Conservation (phyloP, 2,113 vertebrate species). For the Thunnus maccoyii region DNA sequence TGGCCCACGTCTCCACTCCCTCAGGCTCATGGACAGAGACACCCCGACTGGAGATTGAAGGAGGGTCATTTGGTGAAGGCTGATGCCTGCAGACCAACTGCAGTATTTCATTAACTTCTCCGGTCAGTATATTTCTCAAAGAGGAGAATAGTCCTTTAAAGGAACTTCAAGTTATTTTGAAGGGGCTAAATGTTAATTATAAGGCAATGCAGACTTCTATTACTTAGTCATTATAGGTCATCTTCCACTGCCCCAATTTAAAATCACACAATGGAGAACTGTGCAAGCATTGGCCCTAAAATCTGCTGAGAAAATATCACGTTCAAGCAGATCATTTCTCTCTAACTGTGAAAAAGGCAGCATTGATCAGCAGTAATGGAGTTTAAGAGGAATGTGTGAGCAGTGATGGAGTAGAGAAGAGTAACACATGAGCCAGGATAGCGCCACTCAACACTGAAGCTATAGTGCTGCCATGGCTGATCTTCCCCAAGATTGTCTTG, state of each 20-base stretch:
- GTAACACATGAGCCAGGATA: conserved; percentile 56
- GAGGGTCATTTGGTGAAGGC: conserved; percentile 68
- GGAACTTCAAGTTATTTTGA: conserved; percentile 70
- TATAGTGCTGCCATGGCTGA: conserved; percentile 68
- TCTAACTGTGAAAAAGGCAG: conserved; percentile 56
- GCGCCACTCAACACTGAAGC: conserved; percentile 58
- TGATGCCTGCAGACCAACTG: conserved; percentile 64
- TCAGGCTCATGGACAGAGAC: conserved; percentile 56
- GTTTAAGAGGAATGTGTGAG: conserved; percentile 66
- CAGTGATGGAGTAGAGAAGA: conserved; percentile 62
- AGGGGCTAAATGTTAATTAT: conserved; percentile 77
- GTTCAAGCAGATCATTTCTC: conserved; percentile 65
- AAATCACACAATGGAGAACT: conserved; percentile 47
- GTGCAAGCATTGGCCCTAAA: conserved; percentile 46
- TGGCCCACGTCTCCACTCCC: conserved; percentile 64
- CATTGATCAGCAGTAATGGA: conserved; percentile 72
- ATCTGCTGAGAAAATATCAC: conserved; percentile 65
- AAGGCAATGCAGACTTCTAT: conserved; percentile 62
- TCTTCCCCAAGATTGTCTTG: conserved; percentile 70
- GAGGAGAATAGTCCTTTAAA: conserved; percentile 68
- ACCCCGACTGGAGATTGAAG: conserved; percentile 65
- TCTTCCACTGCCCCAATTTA: conserved; percentile 44
- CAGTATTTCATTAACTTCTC: conserved; percentile 78
- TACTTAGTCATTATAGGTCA: conserved; percentile 70
- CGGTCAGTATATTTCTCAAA: conserved; percentile 64